These are phyloP conservation scores for Clitarchus hookeri DNA, from an alignment of 2,888 invertebrate genomes.

Conservation along the genomic window DNA sequence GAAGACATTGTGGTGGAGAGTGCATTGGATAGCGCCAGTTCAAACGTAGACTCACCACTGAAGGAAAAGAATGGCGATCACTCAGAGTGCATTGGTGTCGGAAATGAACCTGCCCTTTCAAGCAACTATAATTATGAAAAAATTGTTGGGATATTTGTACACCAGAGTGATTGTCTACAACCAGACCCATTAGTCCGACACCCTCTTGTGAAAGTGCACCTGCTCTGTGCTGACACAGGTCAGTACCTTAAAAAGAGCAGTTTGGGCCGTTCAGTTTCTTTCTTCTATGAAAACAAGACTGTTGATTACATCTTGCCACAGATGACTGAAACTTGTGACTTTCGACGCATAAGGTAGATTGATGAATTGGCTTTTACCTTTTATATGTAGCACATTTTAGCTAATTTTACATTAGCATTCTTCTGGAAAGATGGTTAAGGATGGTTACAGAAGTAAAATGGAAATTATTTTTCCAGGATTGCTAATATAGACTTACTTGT, in stretches of 20 bases:
- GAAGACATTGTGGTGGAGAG: background rate
- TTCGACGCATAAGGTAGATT: conserved; percentile 60
- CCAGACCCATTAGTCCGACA: conserved; percentile 63
- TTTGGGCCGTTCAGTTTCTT: conserved; percentile 56
- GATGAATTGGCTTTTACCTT: background rate
- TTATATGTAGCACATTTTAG: background rate
- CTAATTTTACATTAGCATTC: background rate
- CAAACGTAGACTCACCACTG: background rate
- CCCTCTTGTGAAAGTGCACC: conserved; percentile 66
- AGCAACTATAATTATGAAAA: conserved; percentile 48
- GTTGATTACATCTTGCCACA: conserved; percentile 61
- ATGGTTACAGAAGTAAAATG: no score
- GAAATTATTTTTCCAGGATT: no score
- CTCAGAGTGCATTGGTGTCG: background rate
- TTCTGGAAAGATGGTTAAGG: no score
- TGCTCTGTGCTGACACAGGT: conserved; percentile 62
- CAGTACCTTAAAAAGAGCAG: conserved; percentile 58
- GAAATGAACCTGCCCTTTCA: background rate
- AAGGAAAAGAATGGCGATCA: background rate
- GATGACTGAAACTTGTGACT: conserved; percentile 65
- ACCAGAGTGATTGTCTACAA: conserved; percentile 63
- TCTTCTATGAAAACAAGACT: conserved; percentile 55
- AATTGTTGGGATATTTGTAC: conserved; percentile 60
- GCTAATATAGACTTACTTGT: no score
- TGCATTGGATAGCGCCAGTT: background rate